Evolutionary conservation across 2,888 invertebrate species (phyloP).

Genomic region (Metopia argyrocephala): DNA sequence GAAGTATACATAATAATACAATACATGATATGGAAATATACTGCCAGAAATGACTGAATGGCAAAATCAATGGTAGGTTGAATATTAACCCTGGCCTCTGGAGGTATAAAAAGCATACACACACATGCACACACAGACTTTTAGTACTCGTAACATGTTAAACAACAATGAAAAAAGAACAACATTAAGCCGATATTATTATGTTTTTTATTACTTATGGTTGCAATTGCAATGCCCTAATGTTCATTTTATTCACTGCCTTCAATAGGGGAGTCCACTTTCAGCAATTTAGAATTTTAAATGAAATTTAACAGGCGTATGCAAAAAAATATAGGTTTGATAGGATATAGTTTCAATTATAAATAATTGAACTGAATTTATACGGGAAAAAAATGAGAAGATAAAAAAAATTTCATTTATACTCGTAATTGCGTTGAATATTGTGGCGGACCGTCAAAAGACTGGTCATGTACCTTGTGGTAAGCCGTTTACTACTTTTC

Average conservation of each 20-base stretch:
- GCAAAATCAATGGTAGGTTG: background rate
- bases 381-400: too few species aligned
- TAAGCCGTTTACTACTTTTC: too few species aligned
- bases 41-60: background rate
- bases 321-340: too few species aligned
- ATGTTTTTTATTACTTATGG: background rate
- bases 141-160: slow-evolving; percentile 3
- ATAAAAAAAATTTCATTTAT: too few species aligned
- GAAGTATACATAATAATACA: too few species aligned
- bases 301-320: too few species aligned
- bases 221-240: background rate
- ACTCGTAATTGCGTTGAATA: too few species aligned
- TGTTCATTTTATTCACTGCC: background rate
- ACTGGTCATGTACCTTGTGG: too few species aligned
- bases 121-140: slow-evolving; percentile 10
- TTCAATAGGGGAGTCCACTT: background rate
- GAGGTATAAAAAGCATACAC: background rate
- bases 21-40: background rate
- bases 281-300: too few species aligned
- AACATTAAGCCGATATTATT: slow-evolving; percentile 20
- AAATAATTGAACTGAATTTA: too few species aligned
- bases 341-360: too few species aligned
- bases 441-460: too few species aligned
- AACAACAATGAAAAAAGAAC: slow-evolving; percentile 18
- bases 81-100: slow-evolving; percentile 42